Evolutionary conservation across 1,140 invertebrate species (phyloP).

Genomic region (Rhyacophila brunnea): DNA sequence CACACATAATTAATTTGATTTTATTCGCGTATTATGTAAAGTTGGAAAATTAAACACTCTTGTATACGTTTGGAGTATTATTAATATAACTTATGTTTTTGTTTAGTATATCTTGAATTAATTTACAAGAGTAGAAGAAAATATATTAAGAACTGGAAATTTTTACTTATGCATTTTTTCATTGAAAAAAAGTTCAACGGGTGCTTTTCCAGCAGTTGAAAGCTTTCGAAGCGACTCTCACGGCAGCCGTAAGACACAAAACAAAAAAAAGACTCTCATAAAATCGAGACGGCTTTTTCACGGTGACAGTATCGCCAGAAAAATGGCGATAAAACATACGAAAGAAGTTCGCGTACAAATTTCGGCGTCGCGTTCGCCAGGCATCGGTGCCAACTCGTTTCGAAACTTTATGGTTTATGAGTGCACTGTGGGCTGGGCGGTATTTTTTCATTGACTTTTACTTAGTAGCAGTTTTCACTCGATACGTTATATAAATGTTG

Average conservation of each 20-base stretch:
- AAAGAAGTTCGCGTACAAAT: conserved; percentile 10
- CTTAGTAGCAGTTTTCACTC: conserved; percentile 29
- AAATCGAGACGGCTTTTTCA: conserved; percentile 1
- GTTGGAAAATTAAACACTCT: no score
- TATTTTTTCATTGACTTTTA: conserved; percentile 31
- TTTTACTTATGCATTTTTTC: no score
- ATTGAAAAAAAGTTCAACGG: no score
- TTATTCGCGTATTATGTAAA: no score
- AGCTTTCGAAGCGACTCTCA: no score
- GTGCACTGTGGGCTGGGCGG: neutral
- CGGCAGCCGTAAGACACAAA: neutral
- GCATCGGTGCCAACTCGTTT: neutral
- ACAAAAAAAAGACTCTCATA: neutral
- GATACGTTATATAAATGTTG: conserved; percentile 24
- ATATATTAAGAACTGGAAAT: no score
- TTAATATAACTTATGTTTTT: no score
- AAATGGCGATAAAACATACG: conserved; percentile 4
- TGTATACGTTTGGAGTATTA: no score
- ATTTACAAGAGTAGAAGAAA: no score
- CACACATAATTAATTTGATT: no score
- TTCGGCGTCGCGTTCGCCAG: neutral
- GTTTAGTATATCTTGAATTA: no score
- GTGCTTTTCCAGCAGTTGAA: no score
- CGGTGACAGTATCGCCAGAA: neutral
- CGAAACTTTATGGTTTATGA: conserved; percentile 24